phyloP scores from a whole-genome alignment of 2,113 vertebrate species.

The Corythornis vintsioides region DNA sequence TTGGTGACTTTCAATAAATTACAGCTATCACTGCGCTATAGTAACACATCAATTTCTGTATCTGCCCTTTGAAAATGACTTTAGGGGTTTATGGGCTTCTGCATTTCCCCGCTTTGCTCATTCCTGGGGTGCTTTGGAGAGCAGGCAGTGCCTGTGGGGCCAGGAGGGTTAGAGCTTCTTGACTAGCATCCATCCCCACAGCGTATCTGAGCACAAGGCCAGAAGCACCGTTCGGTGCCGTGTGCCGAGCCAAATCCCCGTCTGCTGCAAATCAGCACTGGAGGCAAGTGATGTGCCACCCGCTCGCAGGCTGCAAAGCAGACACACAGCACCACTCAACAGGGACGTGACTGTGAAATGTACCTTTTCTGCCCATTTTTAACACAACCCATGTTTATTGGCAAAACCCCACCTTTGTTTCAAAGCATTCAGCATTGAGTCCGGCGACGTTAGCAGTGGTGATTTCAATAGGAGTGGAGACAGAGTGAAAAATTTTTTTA shows the following conservation, averaged over 20 bases:
- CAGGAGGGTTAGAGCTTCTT: background rate
- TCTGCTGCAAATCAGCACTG: background rate
- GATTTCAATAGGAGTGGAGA: background rate
- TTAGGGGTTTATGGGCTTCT: background rate
- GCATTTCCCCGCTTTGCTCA: background rate
- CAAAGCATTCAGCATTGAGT: rapidly evolving
- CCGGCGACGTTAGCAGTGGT: rapidly evolving
- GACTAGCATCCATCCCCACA: rapidly evolving
- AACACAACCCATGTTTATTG: background rate
- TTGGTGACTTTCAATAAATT: background rate
- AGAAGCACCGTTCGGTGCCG: rapidly evolving
- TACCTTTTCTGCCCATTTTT: background rate
- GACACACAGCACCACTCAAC: rapidly evolving
- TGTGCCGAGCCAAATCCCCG: rapidly evolving
- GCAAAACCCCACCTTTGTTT: no score
- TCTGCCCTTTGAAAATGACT: background rate
- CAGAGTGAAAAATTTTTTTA: background rate
- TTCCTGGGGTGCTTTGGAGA: rapidly evolving
- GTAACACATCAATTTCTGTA: background rate
- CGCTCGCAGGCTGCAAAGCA: background rate
- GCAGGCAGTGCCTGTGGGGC: background rate
- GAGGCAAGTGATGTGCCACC: background rate
- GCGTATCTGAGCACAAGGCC: rapidly evolving
- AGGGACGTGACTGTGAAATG: rapidly evolving
- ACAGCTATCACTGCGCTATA: background rate